Conservation (phyloP, 2,888 invertebrate species). For the Marasmarcha lunaedactyla region DNA sequence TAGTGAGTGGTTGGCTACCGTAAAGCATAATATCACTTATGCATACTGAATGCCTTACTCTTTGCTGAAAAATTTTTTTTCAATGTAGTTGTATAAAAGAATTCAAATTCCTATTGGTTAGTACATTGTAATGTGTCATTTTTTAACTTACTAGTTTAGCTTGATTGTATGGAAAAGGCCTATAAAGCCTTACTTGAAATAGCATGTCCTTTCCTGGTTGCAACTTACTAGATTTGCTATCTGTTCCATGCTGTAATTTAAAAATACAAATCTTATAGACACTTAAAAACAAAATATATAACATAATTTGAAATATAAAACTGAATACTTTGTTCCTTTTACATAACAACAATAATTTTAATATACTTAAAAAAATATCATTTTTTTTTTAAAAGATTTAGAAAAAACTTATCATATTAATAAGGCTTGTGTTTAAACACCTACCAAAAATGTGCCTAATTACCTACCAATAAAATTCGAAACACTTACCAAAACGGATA, state of each 20-base stretch:
- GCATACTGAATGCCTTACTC: conserved; percentile 40
- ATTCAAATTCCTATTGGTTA: background rate
- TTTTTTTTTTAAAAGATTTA: no score
- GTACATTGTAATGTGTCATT: background rate
- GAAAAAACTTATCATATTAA: no score
- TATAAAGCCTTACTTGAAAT: conserved; percentile 38
- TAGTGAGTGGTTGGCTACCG: conserved; percentile 72
- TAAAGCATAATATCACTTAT: conserved; percentile 33
- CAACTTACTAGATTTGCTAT: conserved; percentile 12
- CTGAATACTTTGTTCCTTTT: no score
- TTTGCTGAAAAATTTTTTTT: conserved; percentile 19
- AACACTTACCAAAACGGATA: no score
- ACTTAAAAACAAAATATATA: conserved; percentile 10
- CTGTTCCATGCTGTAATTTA: conserved; percentile 19
- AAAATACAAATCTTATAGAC: no score
- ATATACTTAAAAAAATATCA: no score
- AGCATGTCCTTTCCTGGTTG: conserved; percentile 44
- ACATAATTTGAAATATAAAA: no score
- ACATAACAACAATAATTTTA: no score
- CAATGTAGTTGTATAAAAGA: background rate
- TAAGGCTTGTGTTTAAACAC: no score
- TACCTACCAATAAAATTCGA: no score
- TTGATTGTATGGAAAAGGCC: conserved; percentile 28
- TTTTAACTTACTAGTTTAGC: conserved; percentile 5
- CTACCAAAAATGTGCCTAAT: no score